Base-by-base conservation (phyloP, 2,888 invertebrate species). In the Drosophila kambysellisi region DNA sequence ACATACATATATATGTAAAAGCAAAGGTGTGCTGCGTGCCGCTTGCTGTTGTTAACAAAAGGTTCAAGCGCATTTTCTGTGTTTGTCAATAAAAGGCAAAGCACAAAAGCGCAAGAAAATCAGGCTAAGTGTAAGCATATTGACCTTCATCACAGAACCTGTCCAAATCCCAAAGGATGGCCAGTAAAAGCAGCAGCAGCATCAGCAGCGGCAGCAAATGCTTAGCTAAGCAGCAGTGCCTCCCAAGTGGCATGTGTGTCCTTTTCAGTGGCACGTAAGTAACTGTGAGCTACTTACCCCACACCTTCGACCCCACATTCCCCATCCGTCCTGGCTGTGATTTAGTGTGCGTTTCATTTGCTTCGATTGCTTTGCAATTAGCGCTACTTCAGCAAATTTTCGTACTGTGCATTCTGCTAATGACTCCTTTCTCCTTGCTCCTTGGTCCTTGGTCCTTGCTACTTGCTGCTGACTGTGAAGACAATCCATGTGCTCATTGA, bases 111-210 rank as follows among this genome's bases (percentile, higher is more conserved):
- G 69, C 69, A 82, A 85, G 83, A 81, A 84, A 89, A 89, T 80
- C 89, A 80, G 89, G 83, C 85, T 76, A 87, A 87, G 88, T 89
- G 89, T 83, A 82, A 82, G 78, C 88, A 80, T 88, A 83, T 87
- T 87, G 87, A 89, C 87, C 87, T 89, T 85, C 76, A 74, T 85
- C 88, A 83, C 74, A 72, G 51, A 54, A 57, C 35, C 50, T 7
- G 29, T 39, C 51, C 39, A 33, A 85, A 60, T 84, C 86, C 83
- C 81, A 50, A 15, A 7, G 76, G 83, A 32, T 59, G 56, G 29
- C n/a, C 25, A 15, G 46, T 25, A 46, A 46, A 25, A 29, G 41
- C 30, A 63, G 51, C 50, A 46, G 46, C 12, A 65, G 56, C 54
- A 25, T 25, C 20, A 30, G 32, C 56, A 52, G 29, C 12, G 29